These are phyloP conservation scores for Pygoscelis adeliae DNA, from an alignment of 2,113 vertebrate genomes.

Conservation along the genomic window DNA sequence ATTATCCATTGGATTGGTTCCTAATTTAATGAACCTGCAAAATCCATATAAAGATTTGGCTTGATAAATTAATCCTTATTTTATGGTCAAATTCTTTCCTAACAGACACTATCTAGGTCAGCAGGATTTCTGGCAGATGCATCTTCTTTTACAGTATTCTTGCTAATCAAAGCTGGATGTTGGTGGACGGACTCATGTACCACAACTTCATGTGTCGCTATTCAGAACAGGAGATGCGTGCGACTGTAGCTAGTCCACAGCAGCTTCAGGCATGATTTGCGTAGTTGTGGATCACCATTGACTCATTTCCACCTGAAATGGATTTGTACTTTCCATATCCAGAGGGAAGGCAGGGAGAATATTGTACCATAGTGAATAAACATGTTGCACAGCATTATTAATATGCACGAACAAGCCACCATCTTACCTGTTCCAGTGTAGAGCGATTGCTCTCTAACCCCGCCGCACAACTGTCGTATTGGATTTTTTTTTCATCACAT, in stretches of 20 bases:
- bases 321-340: background rate
- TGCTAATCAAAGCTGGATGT: background rate
- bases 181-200: background rate
- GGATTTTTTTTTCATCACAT: slow-evolving; percentile 89
- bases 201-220: background rate
- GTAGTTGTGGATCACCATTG: background rate
- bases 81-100: background rate
- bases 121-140: background rate
- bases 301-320: background rate
- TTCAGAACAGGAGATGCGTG: background rate
- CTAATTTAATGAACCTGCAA: background rate
- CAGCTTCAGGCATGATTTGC: background rate
- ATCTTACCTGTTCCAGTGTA: slow-evolving; percentile 89
- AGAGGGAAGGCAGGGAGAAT: background rate
- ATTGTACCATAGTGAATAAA: fast-evolving
- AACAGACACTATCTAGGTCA: background rate
- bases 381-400: background rate
- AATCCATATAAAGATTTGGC: background rate
- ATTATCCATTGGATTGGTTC: background rate
- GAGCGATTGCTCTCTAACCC: slow-evolving; percentile 94
- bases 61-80: background rate
- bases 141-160: background rate
- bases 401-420: background rate
- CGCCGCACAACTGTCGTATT: slow-evolving; percentile 92
- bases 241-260: background rate